These are phyloP conservation scores for Sebastes kiyomatsui DNA, from an alignment of 2,797 vertebrate species.

Conservation along the genomic window DNA sequence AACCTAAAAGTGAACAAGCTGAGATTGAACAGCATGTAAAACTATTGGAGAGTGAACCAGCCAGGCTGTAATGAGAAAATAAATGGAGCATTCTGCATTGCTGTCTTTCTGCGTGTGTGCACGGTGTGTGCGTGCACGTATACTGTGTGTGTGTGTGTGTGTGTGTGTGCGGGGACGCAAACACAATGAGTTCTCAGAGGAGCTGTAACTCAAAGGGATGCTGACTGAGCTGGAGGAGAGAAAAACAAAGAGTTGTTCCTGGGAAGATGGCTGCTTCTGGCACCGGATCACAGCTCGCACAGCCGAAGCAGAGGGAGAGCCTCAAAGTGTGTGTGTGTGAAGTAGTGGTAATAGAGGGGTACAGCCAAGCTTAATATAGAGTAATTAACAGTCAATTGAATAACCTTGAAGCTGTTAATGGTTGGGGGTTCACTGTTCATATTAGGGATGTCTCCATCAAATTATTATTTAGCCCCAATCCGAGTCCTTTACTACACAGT, in stretches of 20 bases:
- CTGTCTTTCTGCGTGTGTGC: constrained; percentile 32
- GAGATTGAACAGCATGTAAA: constrained; percentile 65
- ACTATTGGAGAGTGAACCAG: constrained; percentile 66
- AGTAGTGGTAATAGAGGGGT: constrained; percentile 5
- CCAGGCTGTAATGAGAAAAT: constrained; percentile 72
- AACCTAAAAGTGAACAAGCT: constrained; percentile 43
- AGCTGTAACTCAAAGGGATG: constrained; percentile 70
- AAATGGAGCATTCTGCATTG: constrained; percentile 73
- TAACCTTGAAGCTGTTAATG: constrained; percentile 21
- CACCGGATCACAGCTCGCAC: constrained; percentile 52
- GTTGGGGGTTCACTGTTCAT: constrained; percentile 1
- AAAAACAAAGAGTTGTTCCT: constrained; percentile 66
- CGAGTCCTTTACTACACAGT: not conserved
- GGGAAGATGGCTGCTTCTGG: constrained; percentile 68
- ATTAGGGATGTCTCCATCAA: not conserved
- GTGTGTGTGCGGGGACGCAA: constrained; percentile 16
- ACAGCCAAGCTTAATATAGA: constrained; percentile 2
- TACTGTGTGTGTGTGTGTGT: constrained; percentile 19
- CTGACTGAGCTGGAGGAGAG: constrained; percentile 64
- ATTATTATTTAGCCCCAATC: not conserved
- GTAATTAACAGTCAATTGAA: constrained; percentile 14
- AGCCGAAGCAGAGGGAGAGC: constrained; percentile 3
- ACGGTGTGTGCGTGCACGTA: not conserved
- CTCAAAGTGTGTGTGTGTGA: constrained; percentile 11
- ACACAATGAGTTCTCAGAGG: constrained; percentile 59